Percentiles rank a stretch among this genome's conserved stretches.
Conservation (phyloP, 1,140 invertebrate genomes). For the Diachasma alloeum region DNA sequence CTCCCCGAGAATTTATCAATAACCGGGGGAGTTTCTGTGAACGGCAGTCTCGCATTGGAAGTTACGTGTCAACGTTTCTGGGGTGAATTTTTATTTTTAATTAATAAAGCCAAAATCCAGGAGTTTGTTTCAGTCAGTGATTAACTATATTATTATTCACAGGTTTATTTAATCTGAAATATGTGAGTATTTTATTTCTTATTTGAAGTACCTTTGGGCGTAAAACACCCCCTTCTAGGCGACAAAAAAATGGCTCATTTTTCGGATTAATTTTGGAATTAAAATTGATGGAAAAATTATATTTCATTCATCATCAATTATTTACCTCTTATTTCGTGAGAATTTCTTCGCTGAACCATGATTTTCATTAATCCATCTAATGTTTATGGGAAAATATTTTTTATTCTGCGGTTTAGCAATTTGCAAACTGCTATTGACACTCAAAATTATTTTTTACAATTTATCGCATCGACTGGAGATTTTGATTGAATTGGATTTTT, state of each 20-base stretch:
- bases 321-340: too few species aligned
- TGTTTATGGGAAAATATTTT: too few species aligned
- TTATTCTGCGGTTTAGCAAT: too few species aligned
- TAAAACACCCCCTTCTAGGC: too few species aligned
- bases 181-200: background rate
- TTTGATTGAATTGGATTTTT: too few species aligned
- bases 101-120: background rate
- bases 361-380: too few species aligned
- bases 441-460: too few species aligned
- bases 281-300: background rate
- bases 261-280: background rate
- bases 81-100: background rate
- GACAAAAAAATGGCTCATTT: background rate
- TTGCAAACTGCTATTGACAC: too few species aligned
- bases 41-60: slow-evolving; percentile 4
- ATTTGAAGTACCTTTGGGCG: background rate
- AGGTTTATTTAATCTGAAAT: slow-evolving; percentile 4
- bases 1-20: slow-evolving; percentile 62
- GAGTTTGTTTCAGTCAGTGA: background rate
- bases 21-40: slow-evolving; percentile 39
- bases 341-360: too few species aligned
- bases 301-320: background rate
- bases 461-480: too few species aligned
- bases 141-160: background rate
- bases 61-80: background rate